Conservation (phyloP, 1,140 invertebrate genomes). For the Leptopilina clavipes region DNA sequence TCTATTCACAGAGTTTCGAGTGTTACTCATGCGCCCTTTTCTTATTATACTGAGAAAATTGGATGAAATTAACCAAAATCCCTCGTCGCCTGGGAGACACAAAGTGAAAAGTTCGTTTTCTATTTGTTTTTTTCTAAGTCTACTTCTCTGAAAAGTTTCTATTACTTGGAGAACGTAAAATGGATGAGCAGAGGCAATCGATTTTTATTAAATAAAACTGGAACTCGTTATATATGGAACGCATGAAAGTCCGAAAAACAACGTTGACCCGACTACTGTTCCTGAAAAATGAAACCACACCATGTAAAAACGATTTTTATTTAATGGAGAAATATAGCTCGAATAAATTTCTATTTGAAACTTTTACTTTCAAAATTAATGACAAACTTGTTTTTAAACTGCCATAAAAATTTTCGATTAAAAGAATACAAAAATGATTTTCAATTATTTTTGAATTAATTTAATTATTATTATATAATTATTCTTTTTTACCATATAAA, state of each 20-base stretch:
- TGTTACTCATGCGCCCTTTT: slow-evolving; percentile 43
- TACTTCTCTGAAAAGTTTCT: not conserved
- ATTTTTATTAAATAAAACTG: slow-evolving; percentile 14
- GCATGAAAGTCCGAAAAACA: not conserved
- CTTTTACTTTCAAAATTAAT: no score
- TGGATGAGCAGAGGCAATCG: not conserved
- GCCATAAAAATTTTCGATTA: no score
- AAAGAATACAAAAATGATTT: no score
- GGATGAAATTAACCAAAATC: slow-evolving; percentile 36
- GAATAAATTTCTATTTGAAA: no score
- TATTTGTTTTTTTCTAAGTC: not conserved
- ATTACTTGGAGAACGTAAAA: not conserved
- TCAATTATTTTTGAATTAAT: no score
- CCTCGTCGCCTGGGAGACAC: slow-evolving; percentile 37
- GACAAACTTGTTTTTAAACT: no score
- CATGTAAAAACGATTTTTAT: not conserved
- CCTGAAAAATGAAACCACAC: not conserved
- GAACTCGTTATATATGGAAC: slow-evolving; percentile 18
- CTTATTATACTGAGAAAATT: slow-evolving; percentile 43
- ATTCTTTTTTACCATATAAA: no score
- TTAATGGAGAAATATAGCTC: not conserved
- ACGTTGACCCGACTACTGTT: not conserved
- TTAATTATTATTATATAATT: no score
- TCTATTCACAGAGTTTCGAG: slow-evolving; percentile 33
- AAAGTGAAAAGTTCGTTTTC: not conserved